phyloP scores from a whole-genome alignment of 37 sponge, comb jelly and placozoan genomes.

The Geodia barretti region DNA sequence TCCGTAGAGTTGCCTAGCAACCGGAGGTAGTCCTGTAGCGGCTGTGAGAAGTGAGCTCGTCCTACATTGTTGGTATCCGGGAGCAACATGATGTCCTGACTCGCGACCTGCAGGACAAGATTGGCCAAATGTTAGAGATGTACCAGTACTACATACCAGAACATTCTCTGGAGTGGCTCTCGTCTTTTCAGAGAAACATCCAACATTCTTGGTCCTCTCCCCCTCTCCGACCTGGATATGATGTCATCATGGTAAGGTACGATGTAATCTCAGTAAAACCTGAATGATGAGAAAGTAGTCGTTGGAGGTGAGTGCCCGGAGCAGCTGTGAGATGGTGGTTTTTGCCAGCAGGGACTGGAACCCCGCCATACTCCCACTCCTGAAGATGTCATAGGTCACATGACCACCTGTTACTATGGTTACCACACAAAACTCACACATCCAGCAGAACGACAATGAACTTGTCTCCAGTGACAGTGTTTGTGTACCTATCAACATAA shows the following conservation, averaged over 20 bases:
- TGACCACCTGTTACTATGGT: neutral
- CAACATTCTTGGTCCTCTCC: neutral
- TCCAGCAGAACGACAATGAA: constrained; percentile 39
- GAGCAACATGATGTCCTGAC: neutral
- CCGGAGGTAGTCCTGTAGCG: neutral
- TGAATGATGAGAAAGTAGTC: constrained; percentile 51
- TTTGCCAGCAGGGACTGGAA: constrained; percentile 34
- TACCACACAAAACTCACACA: constrained; percentile 10
- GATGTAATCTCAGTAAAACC: neutral
- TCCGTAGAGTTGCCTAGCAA: neutral
- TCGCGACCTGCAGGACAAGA: neutral
- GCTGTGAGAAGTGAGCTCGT: neutral
- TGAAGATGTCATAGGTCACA: neutral
- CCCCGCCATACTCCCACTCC: constrained; percentile 57
- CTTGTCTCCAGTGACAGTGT: constrained; percentile 23
- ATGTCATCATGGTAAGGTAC: neutral
- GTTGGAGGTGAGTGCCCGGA: constrained; percentile 32
- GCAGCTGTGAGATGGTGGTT: constrained; percentile 9
- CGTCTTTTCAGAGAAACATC: constrained; percentile 21
- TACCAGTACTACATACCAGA: constrained; percentile 17
- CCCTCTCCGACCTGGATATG: neutral
- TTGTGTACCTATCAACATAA: constrained; percentile 41
- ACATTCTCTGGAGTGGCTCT: constrained; percentile 44
- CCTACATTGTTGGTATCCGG: neutral
- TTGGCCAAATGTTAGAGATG: no score